A percentile compares a stretch with the other conserved stretches of the same genome.
Evolutionary conservation across 2,888 invertebrate species (phyloP).

Genomic region (Caenorhabditis angaria): DNA sequence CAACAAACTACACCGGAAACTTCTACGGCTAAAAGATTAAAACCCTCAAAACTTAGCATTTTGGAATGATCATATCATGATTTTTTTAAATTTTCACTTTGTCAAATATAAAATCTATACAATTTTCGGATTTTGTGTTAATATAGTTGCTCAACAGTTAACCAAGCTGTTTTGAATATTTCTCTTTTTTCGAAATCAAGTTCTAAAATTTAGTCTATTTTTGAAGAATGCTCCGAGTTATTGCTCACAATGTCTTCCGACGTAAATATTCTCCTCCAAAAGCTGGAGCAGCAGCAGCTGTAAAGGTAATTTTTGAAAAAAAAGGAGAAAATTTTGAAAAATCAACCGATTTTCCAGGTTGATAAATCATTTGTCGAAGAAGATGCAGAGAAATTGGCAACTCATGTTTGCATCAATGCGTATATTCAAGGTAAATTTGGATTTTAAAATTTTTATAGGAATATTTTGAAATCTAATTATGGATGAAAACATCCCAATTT

Average conservation of each 20-base stretch:
- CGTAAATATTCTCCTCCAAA: conserved; percentile 31
- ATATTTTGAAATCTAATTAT: no score
- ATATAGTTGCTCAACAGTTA: neutral
- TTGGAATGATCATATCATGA: conserved; percentile 13
- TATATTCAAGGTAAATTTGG: conserved; percentile 59
- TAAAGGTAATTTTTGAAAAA: no score
- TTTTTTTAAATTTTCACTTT: neutral
- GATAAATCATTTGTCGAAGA: conserved; percentile 67
- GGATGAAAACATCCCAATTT: neutral
- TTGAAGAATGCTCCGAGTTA: conserved; percentile 31
- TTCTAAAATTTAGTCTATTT: no score
- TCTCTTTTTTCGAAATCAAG: no score
- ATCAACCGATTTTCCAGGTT: conserved; percentile 53
- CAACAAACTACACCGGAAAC: conserved; percentile 9
- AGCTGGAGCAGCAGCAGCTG: conserved; percentile 24
- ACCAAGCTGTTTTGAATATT: neutral
- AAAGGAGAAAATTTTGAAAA: no score
- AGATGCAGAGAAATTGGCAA: conserved; percentile 65
- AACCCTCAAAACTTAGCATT: conserved; percentile 31
- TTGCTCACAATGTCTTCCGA: neutral
- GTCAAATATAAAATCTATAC: neutral
- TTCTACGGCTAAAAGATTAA: conserved; percentile 14
- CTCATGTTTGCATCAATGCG: conserved; percentile 68
- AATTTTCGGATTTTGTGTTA: neutral
- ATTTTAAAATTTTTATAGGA: no score